Conservation (phyloP, 64 coral and sea anemone genomes). For the Montipora efflorescens region DNA sequence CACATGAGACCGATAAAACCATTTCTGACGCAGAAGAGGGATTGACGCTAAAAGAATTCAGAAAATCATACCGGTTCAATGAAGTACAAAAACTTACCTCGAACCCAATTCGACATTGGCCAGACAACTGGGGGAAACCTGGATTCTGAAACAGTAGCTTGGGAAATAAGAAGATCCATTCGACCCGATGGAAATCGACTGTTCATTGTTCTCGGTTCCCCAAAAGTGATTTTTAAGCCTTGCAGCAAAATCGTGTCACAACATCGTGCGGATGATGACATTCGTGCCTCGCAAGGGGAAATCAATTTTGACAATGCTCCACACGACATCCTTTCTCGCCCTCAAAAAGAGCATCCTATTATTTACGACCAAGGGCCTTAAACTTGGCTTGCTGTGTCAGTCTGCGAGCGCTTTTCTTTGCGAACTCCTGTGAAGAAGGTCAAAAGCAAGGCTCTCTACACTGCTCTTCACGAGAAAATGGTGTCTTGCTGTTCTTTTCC, state of each 20-base stretch:
- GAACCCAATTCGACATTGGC: slow-evolving; percentile 13
- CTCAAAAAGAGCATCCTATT: neutral
- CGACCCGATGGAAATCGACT: neutral
- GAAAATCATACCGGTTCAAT: slow-evolving; percentile 4
- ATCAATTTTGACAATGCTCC: neutral
- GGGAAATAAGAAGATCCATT: slow-evolving; percentile 16
- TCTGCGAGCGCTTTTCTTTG: neutral
- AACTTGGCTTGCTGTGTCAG: neutral
- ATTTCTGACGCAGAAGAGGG: neutral
- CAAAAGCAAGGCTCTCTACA: neutral
- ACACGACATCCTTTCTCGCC: neutral
- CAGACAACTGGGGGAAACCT: neutral
- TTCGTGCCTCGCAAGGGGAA: neutral
- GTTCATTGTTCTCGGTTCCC: slow-evolving; percentile 15
- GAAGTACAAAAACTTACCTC: neutral
- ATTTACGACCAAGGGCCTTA: neutral
- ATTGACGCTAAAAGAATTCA: slow-evolving; percentile 13
- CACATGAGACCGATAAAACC: neutral
- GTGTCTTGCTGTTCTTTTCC: neutral
- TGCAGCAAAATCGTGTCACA: neutral
- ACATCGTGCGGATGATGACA: neutral
- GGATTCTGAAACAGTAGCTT: neutral
- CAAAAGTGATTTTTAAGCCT: neutral
- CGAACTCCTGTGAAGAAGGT: neutral
- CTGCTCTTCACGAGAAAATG: neutral